A percentile compares a stretch with the other conserved stretches of the same genome.
phyloP scores from a whole-genome alignment of 2,888 invertebrate species.

The Leptinotarsa peninsularis region DNA sequence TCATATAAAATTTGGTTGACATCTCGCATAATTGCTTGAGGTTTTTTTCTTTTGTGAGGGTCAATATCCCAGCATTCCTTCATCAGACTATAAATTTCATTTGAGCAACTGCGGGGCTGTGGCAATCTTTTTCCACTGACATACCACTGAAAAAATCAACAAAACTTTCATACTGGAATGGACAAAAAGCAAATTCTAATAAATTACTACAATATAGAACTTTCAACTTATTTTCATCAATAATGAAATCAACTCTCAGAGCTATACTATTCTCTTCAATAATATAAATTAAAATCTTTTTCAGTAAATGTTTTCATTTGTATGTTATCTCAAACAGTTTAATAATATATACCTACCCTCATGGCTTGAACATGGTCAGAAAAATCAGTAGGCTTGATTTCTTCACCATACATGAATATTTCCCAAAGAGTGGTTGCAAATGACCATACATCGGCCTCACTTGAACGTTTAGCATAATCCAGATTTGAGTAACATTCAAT shows the following conservation, averaged over 20 bases:
- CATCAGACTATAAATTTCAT: constrained; percentile 82
- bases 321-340: no score
- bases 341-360: constrained; percentile 53
- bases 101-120: constrained; percentile 78
- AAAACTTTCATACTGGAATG: not conserved
- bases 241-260: no score
- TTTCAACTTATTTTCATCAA: no score
- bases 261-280: no score
- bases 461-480: constrained; percentile 75
- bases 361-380: constrained; percentile 56
- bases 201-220: not conserved
- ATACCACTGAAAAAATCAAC: constrained; percentile 70
- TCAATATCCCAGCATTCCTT: constrained; percentile 84
- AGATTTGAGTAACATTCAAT: constrained; percentile 82
- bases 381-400: constrained; percentile 52
- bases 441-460: constrained; percentile 89
- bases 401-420: constrained; percentile 83
- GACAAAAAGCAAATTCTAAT: not conserved
- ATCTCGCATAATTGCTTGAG: constrained; percentile 88
- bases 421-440: constrained; percentile 94
- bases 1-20: constrained; percentile 83
- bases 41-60: constrained; percentile 78
- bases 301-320: no score
- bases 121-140: constrained; percentile 76
- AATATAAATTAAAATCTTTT: no score